Conservation (phyloP, 2,797 vertebrate genomes). For the Fringilla coelebs region DNA sequence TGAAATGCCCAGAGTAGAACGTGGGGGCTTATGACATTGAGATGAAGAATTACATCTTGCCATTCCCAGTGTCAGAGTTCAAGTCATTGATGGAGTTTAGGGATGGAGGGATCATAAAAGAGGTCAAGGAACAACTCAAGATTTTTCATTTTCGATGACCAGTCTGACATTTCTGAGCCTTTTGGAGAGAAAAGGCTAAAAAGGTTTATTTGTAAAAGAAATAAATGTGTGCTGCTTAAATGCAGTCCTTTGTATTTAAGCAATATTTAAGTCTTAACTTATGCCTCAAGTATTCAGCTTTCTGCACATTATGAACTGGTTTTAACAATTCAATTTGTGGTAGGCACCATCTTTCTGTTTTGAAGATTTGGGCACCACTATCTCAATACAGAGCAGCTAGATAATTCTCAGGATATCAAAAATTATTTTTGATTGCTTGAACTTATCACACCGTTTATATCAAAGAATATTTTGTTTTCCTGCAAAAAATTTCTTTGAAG, state of each 20-base stretch:
- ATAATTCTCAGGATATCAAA: background rate
- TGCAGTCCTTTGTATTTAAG: background rate
- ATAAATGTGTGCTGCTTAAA: background rate
- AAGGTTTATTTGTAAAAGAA: background rate
- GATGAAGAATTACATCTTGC: slow-evolving; percentile 38
- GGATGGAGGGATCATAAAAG: slow-evolving; percentile 16
- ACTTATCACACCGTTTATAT: background rate
- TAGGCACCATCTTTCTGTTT: background rate
- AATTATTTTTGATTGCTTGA: background rate
- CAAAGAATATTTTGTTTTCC: background rate
- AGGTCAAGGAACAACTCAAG: slow-evolving; percentile 39
- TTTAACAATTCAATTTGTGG: background rate
- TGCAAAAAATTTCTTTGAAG: background rate
- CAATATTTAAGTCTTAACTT: background rate
- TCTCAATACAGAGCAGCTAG: background rate
- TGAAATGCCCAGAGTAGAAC: background rate
- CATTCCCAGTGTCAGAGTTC: slow-evolving; percentile 27
- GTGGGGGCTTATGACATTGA: background rate
- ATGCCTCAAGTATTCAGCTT: background rate
- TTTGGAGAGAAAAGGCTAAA: background rate
- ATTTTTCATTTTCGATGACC: slow-evolving; percentile 30
- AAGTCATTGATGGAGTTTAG: slow-evolving; percentile 49
- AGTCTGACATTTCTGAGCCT: slow-evolving; percentile 11
- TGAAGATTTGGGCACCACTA: background rate
- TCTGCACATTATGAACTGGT: background rate